A percentile compares a stretch with the other conserved stretches of the same genome.
These are phyloP conservation scores for Pangasianodon gigas DNA, from an alignment of 2,113 vertebrate genomes.

Conservation along the genomic window DNA sequence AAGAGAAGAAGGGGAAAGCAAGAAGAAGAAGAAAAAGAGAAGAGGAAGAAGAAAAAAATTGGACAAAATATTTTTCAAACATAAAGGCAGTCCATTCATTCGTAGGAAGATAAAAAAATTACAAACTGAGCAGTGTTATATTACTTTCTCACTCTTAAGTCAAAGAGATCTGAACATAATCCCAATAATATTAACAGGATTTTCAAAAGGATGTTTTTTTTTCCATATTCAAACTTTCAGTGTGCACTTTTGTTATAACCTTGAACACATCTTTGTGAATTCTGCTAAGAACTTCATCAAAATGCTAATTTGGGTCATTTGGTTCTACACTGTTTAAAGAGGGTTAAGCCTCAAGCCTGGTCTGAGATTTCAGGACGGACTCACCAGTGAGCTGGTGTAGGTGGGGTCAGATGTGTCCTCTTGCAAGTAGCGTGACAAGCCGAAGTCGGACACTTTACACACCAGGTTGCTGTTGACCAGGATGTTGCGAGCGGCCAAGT, in stretches of 20 bases:
- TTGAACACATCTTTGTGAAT: background rate
- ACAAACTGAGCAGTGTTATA: background rate
- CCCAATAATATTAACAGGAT: background rate
- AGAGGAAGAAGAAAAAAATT: background rate
- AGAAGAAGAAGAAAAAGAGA: background rate
- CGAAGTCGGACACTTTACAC: slow-evolving; percentile 97
- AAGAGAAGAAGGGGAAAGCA: background rate
- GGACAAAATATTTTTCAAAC: background rate
- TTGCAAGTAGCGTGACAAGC: slow-evolving; percentile 94
- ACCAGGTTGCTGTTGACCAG: slow-evolving; percentile 98
- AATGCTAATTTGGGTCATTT: background rate
- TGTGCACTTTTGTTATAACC: background rate
- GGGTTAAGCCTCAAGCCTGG: background rate
- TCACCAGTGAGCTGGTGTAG: slow-evolving; percentile 96
- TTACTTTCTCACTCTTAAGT: background rate
- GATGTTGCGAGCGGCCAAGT: slow-evolving; percentile 95
- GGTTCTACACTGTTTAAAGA: background rate
- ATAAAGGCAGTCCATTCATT: background rate
- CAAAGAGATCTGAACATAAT: background rate
- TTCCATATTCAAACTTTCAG: background rate
- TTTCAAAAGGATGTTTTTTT: background rate
- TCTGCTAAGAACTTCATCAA: background rate
- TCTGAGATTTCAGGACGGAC: slow-evolving; percentile 52
- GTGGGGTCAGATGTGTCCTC: slow-evolving; percentile 96
- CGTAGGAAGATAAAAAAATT: background rate